Evolutionary conservation across 2,888 invertebrate species (phyloP).

Genomic region (Glomeris marginata): DNA sequence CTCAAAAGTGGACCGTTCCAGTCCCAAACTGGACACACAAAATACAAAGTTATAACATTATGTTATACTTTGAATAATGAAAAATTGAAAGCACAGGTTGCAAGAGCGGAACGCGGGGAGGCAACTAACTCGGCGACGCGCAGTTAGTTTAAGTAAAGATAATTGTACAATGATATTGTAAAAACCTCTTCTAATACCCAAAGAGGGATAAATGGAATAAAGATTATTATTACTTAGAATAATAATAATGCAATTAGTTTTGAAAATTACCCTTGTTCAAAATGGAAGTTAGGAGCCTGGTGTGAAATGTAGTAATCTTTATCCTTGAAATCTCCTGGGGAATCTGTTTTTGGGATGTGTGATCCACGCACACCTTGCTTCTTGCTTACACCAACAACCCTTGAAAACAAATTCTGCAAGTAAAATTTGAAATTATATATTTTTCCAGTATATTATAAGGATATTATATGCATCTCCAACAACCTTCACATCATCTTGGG

Average conservation of each 20-base stretch:
- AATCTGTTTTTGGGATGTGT: slow-evolving; percentile 17
- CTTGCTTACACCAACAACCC: no score
- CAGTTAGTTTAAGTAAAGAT: no score
- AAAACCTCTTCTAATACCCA: no score
- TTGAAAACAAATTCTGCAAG: no score
- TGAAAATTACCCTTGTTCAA: slow-evolving; percentile 53
- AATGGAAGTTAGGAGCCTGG: slow-evolving; percentile 64
- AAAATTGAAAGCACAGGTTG: no score
- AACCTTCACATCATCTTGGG: slow-evolving; percentile 4
- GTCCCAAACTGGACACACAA: slow-evolving; percentile 41
- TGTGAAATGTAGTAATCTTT: slow-evolving; percentile 80
- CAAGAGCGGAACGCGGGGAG: no score
- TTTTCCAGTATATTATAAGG: no score
- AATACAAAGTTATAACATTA: slow-evolving; percentile 4
- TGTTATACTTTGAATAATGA: no score
- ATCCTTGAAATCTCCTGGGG: slow-evolving; percentile 33
- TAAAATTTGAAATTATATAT: no score
- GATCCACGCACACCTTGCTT: slow-evolving; percentile 1
- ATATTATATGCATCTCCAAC: not conserved
- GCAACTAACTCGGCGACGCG: no score
- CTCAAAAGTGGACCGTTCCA: slow-evolving; percentile 57
- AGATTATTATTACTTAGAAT: not conserved
- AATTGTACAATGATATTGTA: no score
- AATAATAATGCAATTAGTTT: not conserved
- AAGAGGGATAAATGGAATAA: not conserved